A percentile compares a stretch with the other conserved stretches of the same genome.
phyloP scores from a whole-genome alignment of 2,888 invertebrate genomes.

The Ischnura elegans region DNA sequence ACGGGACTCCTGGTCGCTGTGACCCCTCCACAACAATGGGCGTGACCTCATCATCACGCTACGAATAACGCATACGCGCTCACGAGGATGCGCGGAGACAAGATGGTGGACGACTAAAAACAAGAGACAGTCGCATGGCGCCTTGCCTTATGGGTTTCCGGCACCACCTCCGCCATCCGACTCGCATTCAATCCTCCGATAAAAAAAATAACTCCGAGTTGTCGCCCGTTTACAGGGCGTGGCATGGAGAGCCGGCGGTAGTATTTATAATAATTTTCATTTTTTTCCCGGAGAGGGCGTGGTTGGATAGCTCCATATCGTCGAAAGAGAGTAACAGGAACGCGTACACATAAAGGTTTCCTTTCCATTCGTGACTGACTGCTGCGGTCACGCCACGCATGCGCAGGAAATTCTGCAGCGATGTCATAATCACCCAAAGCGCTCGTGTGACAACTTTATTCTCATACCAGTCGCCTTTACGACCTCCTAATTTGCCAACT shows the following conservation, averaged over 20 bases:
- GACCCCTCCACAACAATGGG: conserved; percentile 2
- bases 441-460: not conserved
- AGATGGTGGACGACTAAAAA: not conserved
- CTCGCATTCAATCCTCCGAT: not conserved
- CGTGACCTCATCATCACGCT: conserved; percentile 16
- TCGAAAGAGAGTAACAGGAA: not conserved
- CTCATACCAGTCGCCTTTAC: not conserved
- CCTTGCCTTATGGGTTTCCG: not conserved
- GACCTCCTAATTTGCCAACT: not conserved
- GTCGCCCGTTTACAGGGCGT: not conserved
- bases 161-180: not conserved
- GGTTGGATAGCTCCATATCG: not conserved
- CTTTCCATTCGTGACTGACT: not conserved
- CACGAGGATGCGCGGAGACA: not conserved
- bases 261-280: conserved; percentile 21
- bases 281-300: conserved; percentile 1
- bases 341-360: not conserved
- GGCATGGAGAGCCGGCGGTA: not conserved
- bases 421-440: not conserved
- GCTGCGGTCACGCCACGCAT: not conserved
- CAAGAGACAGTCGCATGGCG: not conserved
- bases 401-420: not conserved
- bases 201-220: no score
- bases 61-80: not conserved
- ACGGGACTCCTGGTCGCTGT: not conserved